Evolutionary conservation across 2,113 vertebrate species (phyloP), one percentile per base, ranked within the genome.

Genomic region (Gnathonemus echidnorhynchus): DNA sequence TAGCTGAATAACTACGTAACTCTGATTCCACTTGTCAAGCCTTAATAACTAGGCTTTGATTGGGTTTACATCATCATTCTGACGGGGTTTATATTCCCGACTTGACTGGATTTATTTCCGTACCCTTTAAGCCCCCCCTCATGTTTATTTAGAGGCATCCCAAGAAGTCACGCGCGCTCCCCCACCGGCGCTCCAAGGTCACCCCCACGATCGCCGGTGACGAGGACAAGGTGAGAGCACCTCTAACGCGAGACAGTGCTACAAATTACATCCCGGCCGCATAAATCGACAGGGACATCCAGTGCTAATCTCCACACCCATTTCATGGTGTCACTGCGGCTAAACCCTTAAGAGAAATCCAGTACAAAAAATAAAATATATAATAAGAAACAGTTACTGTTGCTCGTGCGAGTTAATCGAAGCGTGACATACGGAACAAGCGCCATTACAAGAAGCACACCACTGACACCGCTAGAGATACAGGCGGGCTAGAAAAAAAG

Each of bases 261-360:
- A 46, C 80, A 62, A 58, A 84, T 88, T 24, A 45, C 87, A 84
- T 90, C 46, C 42, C 52, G 9, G 42, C n/a, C 31, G 52, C 83
- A 45, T 62, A 70, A 85, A 88, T 27, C 87, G 80, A 42, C 52
- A 48, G 52, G 3, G 49, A 49, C 52, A 88, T 49, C 42, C 24
- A 13, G 45, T 3, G 35, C 86, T 88, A 53, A 87, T 87, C 45
- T 70, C 46, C 83, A 74, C 53, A 35, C 13, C 84, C 42, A 66
- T 42, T 17, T 27, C 62, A 53, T 8, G 19, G 53, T 56, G 87
- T 88, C 49, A 45, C 31, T 39, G 56, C 39, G 13, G 50, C 86
- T 80, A 87, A 88, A 88, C 87, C 90, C 58, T 58, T 58, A 87
- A 90, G 86, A 88, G 39, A 46, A 31, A 66, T 83, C 31, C 70